Evolutionary conservation across 2,888 invertebrate species (phyloP).

Genomic region (Rhogogaster chlorosoma): DNA sequence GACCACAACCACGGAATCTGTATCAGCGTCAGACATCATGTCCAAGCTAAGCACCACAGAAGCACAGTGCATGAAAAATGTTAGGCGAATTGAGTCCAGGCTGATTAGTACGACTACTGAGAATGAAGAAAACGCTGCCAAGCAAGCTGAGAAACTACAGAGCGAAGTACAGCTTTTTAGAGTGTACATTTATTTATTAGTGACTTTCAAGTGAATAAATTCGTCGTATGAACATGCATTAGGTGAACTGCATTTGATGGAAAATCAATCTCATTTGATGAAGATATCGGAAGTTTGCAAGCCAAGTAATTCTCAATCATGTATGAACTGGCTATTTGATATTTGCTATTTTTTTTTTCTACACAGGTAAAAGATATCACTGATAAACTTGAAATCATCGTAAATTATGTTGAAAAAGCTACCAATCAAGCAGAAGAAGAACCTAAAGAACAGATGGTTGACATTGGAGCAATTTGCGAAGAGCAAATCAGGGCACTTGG

Average conservation of each 20-base stretch:
- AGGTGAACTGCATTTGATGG: slow-evolving; percentile 4
- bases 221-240: not conserved
- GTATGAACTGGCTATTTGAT: not conserved
- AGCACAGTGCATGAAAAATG: slow-evolving; percentile 60
- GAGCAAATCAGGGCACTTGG: slow-evolving; percentile 65
- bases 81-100: slow-evolving; percentile 64
- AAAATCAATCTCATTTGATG: slow-evolving; percentile 1
- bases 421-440: slow-evolving; percentile 59
- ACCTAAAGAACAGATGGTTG: slow-evolving; percentile 55
- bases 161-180: slow-evolving; percentile 57
- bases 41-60: slow-evolving; percentile 66
- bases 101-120: slow-evolving; percentile 60
- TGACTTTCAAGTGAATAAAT: slow-evolving; percentile 9
- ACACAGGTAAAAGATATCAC: slow-evolving; percentile 65
- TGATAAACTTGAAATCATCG: slow-evolving; percentile 62
- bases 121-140: slow-evolving; percentile 58
- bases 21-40: slow-evolving; percentile 59
- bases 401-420: slow-evolving; percentile 63
- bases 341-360: not conserved
- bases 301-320: not conserved
- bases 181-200: not conserved
- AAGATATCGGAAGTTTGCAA: not conserved
- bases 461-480: slow-evolving; percentile 60
- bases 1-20: not conserved
- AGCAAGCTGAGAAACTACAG: slow-evolving; percentile 59